Evolutionary conservation across 2,797 vertebrate genomes (phyloP).

Genomic region (Podargus strigoides): DNA sequence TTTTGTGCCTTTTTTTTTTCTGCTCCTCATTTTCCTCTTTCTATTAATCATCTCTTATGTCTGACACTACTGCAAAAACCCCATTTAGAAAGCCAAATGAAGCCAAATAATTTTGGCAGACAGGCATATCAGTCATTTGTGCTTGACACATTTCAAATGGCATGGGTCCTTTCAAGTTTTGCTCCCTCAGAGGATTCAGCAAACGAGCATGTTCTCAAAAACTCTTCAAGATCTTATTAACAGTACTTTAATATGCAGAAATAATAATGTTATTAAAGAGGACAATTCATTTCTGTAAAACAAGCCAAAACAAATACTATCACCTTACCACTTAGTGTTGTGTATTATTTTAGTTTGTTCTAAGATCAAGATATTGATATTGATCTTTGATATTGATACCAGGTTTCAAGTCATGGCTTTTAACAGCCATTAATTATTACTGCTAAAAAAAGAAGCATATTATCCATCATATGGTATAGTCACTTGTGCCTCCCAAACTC

Average conservation of each 20-base stretch:
- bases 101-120: slow-evolving; percentile 1
- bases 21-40: neutral
- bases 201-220: neutral
- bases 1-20: neutral
- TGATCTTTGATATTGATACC: neutral
- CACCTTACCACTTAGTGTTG: neutral
- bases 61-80: neutral
- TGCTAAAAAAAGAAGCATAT: neutral
- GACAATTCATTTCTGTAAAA: slow-evolving; percentile 6
- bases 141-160: neutral
- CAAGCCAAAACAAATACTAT: neutral
- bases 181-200: neutral
- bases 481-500: neutral
- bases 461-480: neutral
- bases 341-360: neutral
- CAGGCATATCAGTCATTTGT: neutral
- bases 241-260: neutral
- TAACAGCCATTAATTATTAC: neutral
- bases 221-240: neutral
- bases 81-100: neutral
- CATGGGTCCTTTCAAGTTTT: neutral
- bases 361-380: neutral
- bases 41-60: slow-evolving; percentile 19
- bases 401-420: neutral
- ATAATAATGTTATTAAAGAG: neutral